Evolutionary conservation across 1,140 invertebrate genomes (phyloP).

Genomic region (Apis florea): DNA sequence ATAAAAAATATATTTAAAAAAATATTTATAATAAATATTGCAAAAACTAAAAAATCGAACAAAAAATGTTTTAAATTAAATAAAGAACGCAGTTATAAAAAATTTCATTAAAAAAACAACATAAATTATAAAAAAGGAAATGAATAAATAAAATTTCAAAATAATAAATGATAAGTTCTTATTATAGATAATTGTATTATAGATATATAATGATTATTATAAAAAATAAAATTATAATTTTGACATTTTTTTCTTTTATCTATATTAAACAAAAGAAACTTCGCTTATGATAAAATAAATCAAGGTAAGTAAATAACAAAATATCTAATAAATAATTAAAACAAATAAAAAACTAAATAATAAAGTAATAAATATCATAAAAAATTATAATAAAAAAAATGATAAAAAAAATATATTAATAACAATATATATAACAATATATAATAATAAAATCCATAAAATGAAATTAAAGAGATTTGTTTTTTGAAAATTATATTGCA

Average conservation of each 20-base stretch:
- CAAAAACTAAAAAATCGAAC: not conserved
- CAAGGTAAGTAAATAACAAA: too few species aligned
- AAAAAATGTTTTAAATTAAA: too few species aligned
- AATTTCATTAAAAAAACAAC: not conserved
- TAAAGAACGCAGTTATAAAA: too few species aligned
- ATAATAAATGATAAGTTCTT: too few species aligned
- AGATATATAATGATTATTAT: not conserved
- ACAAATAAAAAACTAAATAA: too few species aligned
- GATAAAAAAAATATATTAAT: too few species aligned
- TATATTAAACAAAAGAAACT: not conserved
- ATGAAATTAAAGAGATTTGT: not conserved
- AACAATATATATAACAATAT: too few species aligned
- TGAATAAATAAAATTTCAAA: too few species aligned
- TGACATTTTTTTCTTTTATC: not conserved
- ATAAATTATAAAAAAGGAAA: too few species aligned
- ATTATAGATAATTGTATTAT: not conserved
- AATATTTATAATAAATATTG: not conserved
- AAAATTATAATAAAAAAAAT: not conserved
- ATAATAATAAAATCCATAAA: not conserved
- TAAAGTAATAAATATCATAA: not conserved
- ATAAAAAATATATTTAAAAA: not conserved
- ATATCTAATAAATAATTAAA: too few species aligned
- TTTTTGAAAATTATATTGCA: not conserved
- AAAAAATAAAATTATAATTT: not conserved
- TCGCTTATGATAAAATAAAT: too few species aligned